Evolutionary conservation across 2,888 invertebrate genomes (phyloP), one percentile per base, ranked within the genome.

Genomic region (Conops quadrifasciatus): DNA sequence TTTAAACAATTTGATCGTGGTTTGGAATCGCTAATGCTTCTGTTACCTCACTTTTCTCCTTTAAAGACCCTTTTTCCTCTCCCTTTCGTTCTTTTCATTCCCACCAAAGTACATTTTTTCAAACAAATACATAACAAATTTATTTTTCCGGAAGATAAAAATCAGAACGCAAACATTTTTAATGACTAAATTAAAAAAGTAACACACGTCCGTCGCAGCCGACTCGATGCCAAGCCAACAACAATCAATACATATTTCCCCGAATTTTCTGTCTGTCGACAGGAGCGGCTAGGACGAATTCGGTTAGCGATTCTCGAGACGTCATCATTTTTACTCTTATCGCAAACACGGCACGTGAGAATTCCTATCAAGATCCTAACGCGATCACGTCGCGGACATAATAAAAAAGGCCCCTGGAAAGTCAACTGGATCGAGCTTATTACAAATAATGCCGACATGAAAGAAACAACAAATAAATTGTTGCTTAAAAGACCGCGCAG

Each of bases 401-500:
- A n/a, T 2, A 5, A 16, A 19, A 19, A 13, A 30, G 43, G 15
- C 19, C 21, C 4, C 24, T 30, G 19, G 30, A 59, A 36, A 36
- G 36, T 36, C 36, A 36, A 36, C 36, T 9, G 9, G 21, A n/a
- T 15, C 30, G 43, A 36, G 43, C 59, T 49, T 47, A 28, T 59
- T 59, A 59, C 47, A 59, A 67, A 60, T 67, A 59, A 58, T 60
- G 67, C 67, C 67, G 67, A 67, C 59, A 67, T 45, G 28, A 49
- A 59, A 47, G 67, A 58, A 49, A 59, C 47, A 47, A 28, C 59
- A 19, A 19, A 67, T 59, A 59, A 59, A 59, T 59, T 59, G 36
- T 36, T n/a, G 67, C 43, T 58, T 30, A 60, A 59, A 59, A 59
- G 49, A 26, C 59, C 47, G 59, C 66, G 78, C 82, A 82, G 82